Conservation (phyloP, 1,140 invertebrate genomes). For the Trichogramma pretiosum region DNA sequence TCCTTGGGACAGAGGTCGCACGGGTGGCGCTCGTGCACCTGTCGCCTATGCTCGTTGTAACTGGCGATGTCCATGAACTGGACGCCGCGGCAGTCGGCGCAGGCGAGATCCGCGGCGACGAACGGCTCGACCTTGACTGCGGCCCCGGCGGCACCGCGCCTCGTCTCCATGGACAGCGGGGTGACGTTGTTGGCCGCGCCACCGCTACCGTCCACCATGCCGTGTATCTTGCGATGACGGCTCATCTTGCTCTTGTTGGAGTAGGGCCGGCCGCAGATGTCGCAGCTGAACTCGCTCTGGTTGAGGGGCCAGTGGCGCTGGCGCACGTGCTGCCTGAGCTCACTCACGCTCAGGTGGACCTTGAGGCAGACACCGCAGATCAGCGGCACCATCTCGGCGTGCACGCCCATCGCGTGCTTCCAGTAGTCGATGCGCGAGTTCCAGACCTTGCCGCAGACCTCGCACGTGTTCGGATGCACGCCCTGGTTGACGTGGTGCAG, state of each 20-base stretch:
- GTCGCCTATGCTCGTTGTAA: slow-evolving; percentile 35
- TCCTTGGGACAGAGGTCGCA: slow-evolving; percentile 57
- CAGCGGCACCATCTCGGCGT: slow-evolving; percentile 46
- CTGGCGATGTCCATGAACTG: slow-evolving; percentile 36
- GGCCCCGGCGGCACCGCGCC: not conserved
- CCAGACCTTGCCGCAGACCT: slow-evolving; percentile 50
- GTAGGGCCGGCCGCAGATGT: slow-evolving; percentile 49
- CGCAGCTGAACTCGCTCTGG: slow-evolving; percentile 47
- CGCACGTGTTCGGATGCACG: slow-evolving; percentile 41
- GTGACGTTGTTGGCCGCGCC: slow-evolving; percentile 11
- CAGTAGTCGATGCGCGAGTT: slow-evolving; percentile 49
- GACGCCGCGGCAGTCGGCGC: slow-evolving; percentile 40
- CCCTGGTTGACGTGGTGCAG: slow-evolving; percentile 47
- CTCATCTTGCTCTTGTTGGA: slow-evolving; percentile 51
- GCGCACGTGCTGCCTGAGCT: slow-evolving; percentile 43
- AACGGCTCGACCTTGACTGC: slow-evolving; percentile 13
- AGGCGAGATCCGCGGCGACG: slow-evolving; percentile 33
- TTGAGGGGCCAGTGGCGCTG: slow-evolving; percentile 44
- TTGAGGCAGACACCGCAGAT: slow-evolving; percentile 50
- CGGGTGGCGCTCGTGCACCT: slow-evolving; percentile 49
- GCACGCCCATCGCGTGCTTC: slow-evolving; percentile 51
- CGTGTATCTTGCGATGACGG: slow-evolving; percentile 47
- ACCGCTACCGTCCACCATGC: slow-evolving; percentile 30
- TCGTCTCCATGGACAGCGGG: no score
- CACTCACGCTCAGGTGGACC: slow-evolving; percentile 43